Conservation (phyloP, 2,888 invertebrate species). For the Ichneumoninae sp. region DNA sequence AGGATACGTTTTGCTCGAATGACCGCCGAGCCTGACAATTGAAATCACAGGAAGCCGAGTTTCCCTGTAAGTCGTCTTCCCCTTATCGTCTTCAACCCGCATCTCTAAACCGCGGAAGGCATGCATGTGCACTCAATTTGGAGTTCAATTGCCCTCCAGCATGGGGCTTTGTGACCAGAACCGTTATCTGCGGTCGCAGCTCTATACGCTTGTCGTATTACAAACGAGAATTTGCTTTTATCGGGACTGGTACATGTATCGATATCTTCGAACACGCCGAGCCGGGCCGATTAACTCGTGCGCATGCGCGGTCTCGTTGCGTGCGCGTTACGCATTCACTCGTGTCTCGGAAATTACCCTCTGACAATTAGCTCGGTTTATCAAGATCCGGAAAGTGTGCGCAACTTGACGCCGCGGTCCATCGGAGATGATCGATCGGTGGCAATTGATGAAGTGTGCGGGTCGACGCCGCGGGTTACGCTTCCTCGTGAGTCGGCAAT, state of each 20-base stretch:
- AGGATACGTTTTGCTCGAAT: no score
- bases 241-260: constrained; percentile 11
- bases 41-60: background rate
- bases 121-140: background rate
- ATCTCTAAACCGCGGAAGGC: background rate
- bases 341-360: constrained; percentile 23
- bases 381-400: constrained; percentile 19
- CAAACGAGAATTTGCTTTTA: constrained; percentile 36
- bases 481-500: constrained; percentile 64
- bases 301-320: background rate
- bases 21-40: no score
- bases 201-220: constrained; percentile 29
- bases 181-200: constrained; percentile 33
- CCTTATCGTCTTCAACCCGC: background rate
- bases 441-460: background rate
- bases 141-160: constrained; percentile 20
- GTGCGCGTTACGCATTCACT: no score
- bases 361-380: constrained; percentile 22
- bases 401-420: no score
- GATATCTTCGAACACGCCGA: constrained; percentile 24
- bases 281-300: background rate
- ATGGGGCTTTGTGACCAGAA: constrained; percentile 18
- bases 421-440: background rate
- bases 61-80: background rate
- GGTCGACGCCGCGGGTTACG: constrained; percentile 41